These are phyloP conservation scores for Aythya baeri DNA, from an alignment of 2,113 vertebrate species.

Conservation along the genomic window DNA sequence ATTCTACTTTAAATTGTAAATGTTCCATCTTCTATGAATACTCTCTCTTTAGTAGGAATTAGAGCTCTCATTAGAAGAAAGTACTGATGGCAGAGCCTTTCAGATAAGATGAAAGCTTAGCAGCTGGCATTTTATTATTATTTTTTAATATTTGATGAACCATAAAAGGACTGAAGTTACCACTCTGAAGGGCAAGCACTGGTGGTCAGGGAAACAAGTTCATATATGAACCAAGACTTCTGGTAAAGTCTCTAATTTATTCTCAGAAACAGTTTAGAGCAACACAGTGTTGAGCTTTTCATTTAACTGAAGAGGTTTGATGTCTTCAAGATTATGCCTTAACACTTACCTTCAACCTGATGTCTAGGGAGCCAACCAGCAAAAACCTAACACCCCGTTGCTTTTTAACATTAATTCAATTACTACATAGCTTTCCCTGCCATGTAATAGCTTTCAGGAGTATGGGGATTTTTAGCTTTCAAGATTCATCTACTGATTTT, in stretches of 20 bases:
- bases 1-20: conserved; percentile 20
- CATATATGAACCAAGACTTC: neutral
- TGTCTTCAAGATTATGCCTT: neutral
- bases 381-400: neutral
- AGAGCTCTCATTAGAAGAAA: neutral
- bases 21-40: conserved; percentile 13
- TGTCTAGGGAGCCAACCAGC: neutral
- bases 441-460: neutral
- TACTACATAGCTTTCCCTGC: neutral
- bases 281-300: neutral
- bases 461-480: neutral
- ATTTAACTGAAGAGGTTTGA: neutral
- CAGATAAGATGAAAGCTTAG: conserved; percentile 2
- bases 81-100: neutral
- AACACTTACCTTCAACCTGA: neutral
- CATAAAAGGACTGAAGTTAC: neutral
- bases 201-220: neutral
- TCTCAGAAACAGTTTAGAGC: neutral
- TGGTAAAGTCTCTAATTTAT: neutral
- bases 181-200: neutral
- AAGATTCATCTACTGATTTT: neutral
- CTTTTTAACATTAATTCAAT: neutral
- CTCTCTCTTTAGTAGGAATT: conserved; percentile 3
- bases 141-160: neutral
- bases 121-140: neutral